Evolutionary conservation across 2,888 invertebrate genomes (phyloP), one percentile per base, ranked within the genome.

Genomic region (Glaucopsyche alexis): DNA sequence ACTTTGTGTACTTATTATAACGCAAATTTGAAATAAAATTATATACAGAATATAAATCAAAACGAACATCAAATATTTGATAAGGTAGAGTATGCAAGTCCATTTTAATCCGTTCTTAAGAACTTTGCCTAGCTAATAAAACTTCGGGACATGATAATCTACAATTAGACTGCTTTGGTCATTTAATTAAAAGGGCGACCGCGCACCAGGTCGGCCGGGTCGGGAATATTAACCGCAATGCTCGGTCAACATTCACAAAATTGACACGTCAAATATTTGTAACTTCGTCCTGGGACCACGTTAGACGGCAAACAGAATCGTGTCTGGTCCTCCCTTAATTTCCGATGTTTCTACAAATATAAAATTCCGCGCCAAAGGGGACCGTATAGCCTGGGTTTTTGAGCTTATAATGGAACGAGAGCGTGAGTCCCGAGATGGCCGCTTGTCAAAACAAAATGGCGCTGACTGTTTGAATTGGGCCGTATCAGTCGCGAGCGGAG

Each of bases 261-360:
- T 93, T 93, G 93, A 93, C 93, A 93, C 93, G 91, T 93, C 93
- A 93, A 93, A 93, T 93, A 93, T 93, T 93, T 93, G 93, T 92
- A 90, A 90, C 92, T 92, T 91, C 89, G 91, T 88, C 91, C 91
- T 90, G 91, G 89, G 91, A 93, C 91, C 89, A 91, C 91, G 91
- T 90, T 91, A 90, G 88, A 91, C 86, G 85, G 92, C 92, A 93
- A 93, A 93, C 90, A 91, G 91, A 91, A 89, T 88, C 91, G 91
- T 89, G 92, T 91, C 92, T 91, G 90, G 91, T 90, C 89, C 88
- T 88, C 90, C 91, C 91, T 93, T 93, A 92, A 93, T 93, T 92
- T 92, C 91, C 91, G 89, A 91, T 91, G 92, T 90, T 91, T 88
- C 89, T 84, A 86, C 88, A 82, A 82, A 79, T 80, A 74, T 74